Conservation (phyloP, 2,113 vertebrate species). For the Archilochus colubris region DNA sequence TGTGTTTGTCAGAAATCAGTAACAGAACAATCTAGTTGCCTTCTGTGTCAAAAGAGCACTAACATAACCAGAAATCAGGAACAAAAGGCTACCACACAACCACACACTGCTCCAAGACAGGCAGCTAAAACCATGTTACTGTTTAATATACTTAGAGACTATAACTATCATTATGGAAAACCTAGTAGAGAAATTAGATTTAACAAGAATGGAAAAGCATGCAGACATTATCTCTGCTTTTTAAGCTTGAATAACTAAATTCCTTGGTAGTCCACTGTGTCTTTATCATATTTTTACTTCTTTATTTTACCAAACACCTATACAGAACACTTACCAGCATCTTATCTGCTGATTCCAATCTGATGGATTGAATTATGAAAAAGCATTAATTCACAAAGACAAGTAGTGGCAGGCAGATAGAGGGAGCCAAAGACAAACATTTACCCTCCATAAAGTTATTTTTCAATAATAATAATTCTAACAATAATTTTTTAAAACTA, state of each 20-base stretch:
- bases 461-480: neutral
- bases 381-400: slow-evolving; percentile 10
- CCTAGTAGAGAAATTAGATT: neutral
- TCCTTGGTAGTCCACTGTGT: neutral
- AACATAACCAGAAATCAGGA: slow-evolving; percentile 44
- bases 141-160: neutral
- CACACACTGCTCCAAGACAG: neutral
- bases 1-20: slow-evolving; percentile 72
- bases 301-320: neutral
- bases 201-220: neutral
- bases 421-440: slow-evolving; percentile 70
- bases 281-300: neutral
- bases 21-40: slow-evolving; percentile 73
- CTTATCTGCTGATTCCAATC: neutral
- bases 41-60: slow-evolving; percentile 61
- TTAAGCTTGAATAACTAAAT: neutral
- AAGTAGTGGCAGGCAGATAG: slow-evolving; percentile 50
- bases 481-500: neutral
- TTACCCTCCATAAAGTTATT: slow-evolving; percentile 30
- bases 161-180: neutral
- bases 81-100: slow-evolving; percentile 51
- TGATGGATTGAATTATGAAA: neutral
- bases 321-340: neutral
- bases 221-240: neutral
- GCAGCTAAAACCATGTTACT: neutral